Evolutionary conservation across 2,888 invertebrate genomes (phyloP).

Genomic region (Atethmia centrago): DNA sequence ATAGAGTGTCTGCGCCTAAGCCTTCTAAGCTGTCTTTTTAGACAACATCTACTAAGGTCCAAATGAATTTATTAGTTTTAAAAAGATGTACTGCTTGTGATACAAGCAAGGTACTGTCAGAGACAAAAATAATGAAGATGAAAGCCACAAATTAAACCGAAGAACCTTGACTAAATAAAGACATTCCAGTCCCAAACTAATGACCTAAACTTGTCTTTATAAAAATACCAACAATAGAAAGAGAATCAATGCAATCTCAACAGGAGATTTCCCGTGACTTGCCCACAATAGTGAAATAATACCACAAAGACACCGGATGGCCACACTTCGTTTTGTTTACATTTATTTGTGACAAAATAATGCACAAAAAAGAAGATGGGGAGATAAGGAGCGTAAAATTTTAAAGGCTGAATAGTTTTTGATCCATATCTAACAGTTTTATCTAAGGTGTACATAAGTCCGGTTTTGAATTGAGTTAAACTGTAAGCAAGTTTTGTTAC

Average conservation of each 20-base stretch:
- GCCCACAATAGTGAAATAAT: constrained; percentile 67
- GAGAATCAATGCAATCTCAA: constrained; percentile 58
- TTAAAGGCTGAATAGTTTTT: constrained; percentile 57
- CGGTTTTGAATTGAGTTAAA: constrained; percentile 1
- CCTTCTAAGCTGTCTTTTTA: not conserved
- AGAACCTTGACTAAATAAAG: constrained; percentile 38
- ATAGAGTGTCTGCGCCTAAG: not conserved
- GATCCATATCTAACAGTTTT: constrained; percentile 38
- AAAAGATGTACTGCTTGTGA: not conserved
- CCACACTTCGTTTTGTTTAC: constrained; percentile 79
- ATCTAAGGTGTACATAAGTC: constrained; percentile 10
- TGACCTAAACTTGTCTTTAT: constrained; percentile 55
- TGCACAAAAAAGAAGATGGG: constrained; percentile 76
- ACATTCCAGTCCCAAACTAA: constrained; percentile 34
- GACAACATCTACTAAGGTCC: not conserved
- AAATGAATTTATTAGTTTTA: not conserved
- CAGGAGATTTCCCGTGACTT: constrained; percentile 59
- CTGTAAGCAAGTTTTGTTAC: not conserved
- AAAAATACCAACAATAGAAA: constrained; percentile 58
- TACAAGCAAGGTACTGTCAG: not conserved
- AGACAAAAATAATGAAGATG: constrained; percentile 5
- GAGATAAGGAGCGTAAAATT: constrained; percentile 77
- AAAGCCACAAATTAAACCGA: constrained; percentile 17
- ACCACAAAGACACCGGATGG: constrained; percentile 84
- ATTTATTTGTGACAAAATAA: constrained; percentile 81